Percentiles rank a stretch among this genome's conserved stretches.
These are phyloP conservation scores for Bombyx mandarina DNA, from an alignment of 1,140 invertebrate species.

Conservation along the genomic window DNA sequence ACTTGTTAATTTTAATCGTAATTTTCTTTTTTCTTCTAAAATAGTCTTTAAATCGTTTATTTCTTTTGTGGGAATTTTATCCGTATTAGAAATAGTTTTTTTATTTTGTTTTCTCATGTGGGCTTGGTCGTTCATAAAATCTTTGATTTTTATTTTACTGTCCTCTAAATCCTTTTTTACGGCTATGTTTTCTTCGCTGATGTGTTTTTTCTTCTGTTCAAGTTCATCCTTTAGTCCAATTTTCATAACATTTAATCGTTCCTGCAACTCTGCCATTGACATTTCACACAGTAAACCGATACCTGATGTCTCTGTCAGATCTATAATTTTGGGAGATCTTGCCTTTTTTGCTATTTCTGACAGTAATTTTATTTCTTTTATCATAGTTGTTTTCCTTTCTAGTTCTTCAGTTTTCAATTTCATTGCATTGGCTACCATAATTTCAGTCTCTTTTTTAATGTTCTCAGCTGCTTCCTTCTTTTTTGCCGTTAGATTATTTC, in stretches of 20 bases:
- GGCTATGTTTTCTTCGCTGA: slow-evolving; percentile 37
- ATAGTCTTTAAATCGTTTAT: slow-evolving; percentile 45
- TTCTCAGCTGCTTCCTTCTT: slow-evolving; percentile 59
- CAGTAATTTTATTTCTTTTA: slow-evolving; percentile 72
- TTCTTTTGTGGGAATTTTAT: slow-evolving; percentile 32
- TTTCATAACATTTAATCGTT: slow-evolving; percentile 62
- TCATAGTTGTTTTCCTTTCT: slow-evolving; percentile 61
- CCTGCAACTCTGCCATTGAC: slow-evolving; percentile 72
- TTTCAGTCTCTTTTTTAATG: slow-evolving; percentile 59
- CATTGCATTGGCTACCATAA: slow-evolving; percentile 43
- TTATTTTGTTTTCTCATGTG: slow-evolving; percentile 30
- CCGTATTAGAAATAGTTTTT: slow-evolving; percentile 16
- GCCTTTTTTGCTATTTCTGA: slow-evolving; percentile 53
- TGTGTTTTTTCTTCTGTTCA: slow-evolving; percentile 50
- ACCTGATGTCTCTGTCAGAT: slow-evolving; percentile 70
- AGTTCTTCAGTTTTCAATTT: slow-evolving; percentile 66
- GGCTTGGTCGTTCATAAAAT: slow-evolving; percentile 37
- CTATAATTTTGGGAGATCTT: slow-evolving; percentile 63
- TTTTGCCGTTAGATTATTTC: slow-evolving; percentile 44
- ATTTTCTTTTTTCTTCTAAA: slow-evolving; percentile 44
- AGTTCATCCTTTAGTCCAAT: slow-evolving; percentile 66
- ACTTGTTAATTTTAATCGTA: slow-evolving; percentile 30
- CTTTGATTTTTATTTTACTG: slow-evolving; percentile 36
- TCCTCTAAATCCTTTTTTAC: slow-evolving; percentile 41
- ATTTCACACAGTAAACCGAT: slow-evolving; percentile 73